Base-by-base conservation (phyloP, 92 coral and sea anemone species). In the Epizoanthus ramosus region DNA sequence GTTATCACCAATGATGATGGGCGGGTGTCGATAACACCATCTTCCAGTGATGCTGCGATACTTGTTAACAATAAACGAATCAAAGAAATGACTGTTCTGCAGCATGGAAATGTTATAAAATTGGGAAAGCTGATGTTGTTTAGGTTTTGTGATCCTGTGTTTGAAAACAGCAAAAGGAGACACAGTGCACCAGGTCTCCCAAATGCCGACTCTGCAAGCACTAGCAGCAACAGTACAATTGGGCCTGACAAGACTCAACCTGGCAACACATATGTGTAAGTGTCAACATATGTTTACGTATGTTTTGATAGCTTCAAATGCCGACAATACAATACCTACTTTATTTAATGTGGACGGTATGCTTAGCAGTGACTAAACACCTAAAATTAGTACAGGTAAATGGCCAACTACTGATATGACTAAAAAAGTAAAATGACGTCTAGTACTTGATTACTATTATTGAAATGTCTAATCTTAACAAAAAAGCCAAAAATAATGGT, bases 1-100 rank as follows among this genome's bases (percentile, higher is more conserved):
- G 90, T 93, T 31, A 85, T 93, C 33, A 93, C 95, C 16, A 93
- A 93, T 63, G 91, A 89, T 90, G 98, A 93, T 81, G 95, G 98
- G 0, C 71, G 89, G 8, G 94, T 93, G 52, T 89, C 94, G 5
- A 87, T 93, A 9, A 89, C 92, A 22, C 95, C 95, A 13, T 84
- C 93, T n/a, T 84, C 85, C 18, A 88, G 95, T n/a, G 95, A 93
- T 83, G 98, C 98, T 0, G 98, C 92, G 68, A 90, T 91, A 6
- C 85, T 76, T 14, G 91, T 91, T 5, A 91, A 93, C 79, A 94
- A 92, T 21, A 91, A 74, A 41, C 84, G 98, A 64, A 84, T 93
- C 73, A 91, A 91, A 56, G 98, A 93, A 87, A 88, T 94, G 23
- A 93, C 98, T 4, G 90, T 83, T 52, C 71, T 93, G 33, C 80